Conservation (phyloP, 2,113 vertebrate species). For the Catharus bicknelli region DNA sequence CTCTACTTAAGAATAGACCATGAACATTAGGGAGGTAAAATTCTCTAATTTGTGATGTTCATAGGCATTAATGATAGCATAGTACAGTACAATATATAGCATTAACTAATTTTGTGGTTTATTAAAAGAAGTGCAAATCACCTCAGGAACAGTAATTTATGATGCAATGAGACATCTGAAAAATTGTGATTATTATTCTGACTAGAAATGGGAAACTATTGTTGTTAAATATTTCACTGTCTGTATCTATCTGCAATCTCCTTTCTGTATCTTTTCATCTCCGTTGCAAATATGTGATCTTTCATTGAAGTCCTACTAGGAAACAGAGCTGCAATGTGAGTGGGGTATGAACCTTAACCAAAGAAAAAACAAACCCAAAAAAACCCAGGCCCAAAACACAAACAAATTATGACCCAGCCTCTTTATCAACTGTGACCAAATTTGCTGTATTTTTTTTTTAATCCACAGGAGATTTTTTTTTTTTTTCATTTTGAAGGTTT, state of each 20-base stretch:
- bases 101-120: not conserved
- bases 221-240: not conserved
- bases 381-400: rapidly evolving
- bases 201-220: not conserved
- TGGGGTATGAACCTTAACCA: not conserved
- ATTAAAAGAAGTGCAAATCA: not conserved
- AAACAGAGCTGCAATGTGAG: not conserved
- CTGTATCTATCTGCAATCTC: not conserved
- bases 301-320: not conserved
- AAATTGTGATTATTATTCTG: not conserved
- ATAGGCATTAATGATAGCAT: not conserved
- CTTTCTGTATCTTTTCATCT: not conserved
- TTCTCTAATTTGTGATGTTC: not conserved
- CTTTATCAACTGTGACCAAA: not conserved
- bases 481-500: not conserved
- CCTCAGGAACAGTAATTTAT: not conserved
- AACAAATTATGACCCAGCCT: not conserved
- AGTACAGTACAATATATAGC: not conserved
- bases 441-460: not conserved
- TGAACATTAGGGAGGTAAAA: not conserved
- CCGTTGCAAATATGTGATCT: not conserved
- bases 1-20: not conserved
- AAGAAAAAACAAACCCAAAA: too few species aligned
- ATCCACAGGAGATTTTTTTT: not conserved
- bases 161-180: not conserved